Conservation (phyloP, 2,888 invertebrate genomes). For the Syrphus vitripennis region DNA sequence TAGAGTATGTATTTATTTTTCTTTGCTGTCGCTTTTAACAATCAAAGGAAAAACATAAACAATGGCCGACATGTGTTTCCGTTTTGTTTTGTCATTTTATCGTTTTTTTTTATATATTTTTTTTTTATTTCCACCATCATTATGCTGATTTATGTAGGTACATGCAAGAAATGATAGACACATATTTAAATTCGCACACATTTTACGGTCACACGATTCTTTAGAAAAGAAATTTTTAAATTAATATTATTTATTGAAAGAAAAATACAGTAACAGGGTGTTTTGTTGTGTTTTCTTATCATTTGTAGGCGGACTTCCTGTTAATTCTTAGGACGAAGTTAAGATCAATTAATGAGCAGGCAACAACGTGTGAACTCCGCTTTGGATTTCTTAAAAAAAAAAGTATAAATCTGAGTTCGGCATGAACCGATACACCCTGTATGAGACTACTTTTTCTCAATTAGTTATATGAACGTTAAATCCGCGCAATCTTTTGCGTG, state of each 20-base stretch:
- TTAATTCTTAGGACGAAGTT: too few species aligned
- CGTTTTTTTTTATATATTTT: not conserved
- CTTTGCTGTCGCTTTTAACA: not conserved
- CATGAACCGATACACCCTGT: not conserved
- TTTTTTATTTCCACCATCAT: not conserved
- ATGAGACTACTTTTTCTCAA: not conserved
- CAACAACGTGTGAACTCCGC: too few species aligned
- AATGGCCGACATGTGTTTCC: slow-evolving; percentile 55
- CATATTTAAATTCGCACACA: slow-evolving; percentile 1
- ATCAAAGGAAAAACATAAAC: slow-evolving; percentile 24
- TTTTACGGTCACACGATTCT: slow-evolving; percentile 5
- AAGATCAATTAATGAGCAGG: too few species aligned
- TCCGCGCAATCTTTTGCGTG: not conserved
- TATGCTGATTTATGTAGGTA: slow-evolving; percentile 15
- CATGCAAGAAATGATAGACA: not conserved
- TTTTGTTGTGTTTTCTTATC: not conserved
- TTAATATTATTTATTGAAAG: not conserved
- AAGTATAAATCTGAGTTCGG: too few species aligned
- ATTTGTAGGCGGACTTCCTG: too few species aligned
- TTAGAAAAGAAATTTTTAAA: not conserved
- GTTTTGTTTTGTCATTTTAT: slow-evolving; percentile 5
- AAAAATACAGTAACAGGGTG: not conserved
- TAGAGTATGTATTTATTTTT: not conserved
- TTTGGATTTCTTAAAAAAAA: too few species aligned
- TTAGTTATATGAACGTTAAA: too few species aligned